Evolutionary conservation across 2,888 invertebrate genomes (phyloP), one percentile per base, ranked within the genome.

Genomic region (Miltochrista miniata): DNA sequence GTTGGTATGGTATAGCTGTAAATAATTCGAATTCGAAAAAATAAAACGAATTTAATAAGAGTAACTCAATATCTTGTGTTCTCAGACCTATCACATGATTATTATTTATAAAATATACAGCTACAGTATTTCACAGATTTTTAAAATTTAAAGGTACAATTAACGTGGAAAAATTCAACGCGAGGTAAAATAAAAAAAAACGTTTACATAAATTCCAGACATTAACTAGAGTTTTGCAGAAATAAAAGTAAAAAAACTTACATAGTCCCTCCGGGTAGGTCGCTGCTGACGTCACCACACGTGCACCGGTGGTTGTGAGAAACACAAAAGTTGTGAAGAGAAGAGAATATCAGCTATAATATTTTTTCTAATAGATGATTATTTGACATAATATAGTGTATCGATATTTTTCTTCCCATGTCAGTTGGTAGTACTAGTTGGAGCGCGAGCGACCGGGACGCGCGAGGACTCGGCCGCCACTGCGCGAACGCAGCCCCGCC

Each of bases 381-480:
- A 1, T 10, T 9, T 41, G 30, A 51, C 37, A 39, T 52, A 64
- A 68, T 54, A 24, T 24, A 63, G 59, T 44, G 53, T 60, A 59
- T 54, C 53, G 59, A 61, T 64, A 62, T 56, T 63, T 55, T 60
- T 51, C 56, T 46, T 56, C 47, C 64, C 56, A 58, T 56, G 58
- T 69, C 61, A 51, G 48, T 56, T 59, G 64, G 38, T 40, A 64
- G 51, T 56, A 65, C 49, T 59, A 59, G 63, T 61, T 53, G 54
- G 59, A 56, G 66, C 60, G 58, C 63, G 55, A 63, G 61, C 64
- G 66, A 73, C 83, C 83, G 83, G 81, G 81, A 73, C 80, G 81
- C 86, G 80, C 83, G 84, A 84, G 78, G 80, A 78, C 82, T 76
- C 61, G 78, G 58, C 76, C 76, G 76, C 75, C 80, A 90, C 90